Evolutionary conservation across 2,797 vertebrate species (phyloP).

Genomic region (Tenualosa ilisha): DNA sequence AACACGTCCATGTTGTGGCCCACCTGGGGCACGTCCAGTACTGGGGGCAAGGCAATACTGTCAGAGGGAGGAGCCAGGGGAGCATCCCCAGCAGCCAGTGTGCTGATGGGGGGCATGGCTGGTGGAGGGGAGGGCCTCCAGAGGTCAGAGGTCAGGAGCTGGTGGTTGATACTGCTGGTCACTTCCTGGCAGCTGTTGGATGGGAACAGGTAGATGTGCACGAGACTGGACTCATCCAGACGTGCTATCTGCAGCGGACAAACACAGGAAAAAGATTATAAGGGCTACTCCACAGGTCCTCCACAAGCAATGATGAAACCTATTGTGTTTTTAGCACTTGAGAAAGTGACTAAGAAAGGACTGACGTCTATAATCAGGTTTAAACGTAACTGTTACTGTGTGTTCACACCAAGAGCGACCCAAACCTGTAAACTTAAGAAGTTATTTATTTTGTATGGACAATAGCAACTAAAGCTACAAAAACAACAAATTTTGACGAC

Average conservation of each 20-base stretch:
- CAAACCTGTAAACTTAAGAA: no score
- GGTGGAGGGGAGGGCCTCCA: slow-evolving; percentile 64
- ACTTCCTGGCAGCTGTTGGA: slow-evolving; percentile 71
- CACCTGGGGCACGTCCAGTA: slow-evolving; percentile 64
- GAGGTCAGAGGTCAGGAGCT: slow-evolving; percentile 77
- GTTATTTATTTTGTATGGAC: no score
- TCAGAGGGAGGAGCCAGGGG: neutral
- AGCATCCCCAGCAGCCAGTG: neutral
- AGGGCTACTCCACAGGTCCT: neutral
- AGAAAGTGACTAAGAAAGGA: no score
- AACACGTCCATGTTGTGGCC: slow-evolving; percentile 89
- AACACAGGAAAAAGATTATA: neutral
- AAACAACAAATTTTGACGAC: no score
- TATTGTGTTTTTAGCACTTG: neutral
- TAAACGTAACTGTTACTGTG: no score
- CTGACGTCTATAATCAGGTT: no score
- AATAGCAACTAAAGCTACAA: no score
- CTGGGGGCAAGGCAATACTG: slow-evolving; percentile 54
- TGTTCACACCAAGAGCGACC: no score
- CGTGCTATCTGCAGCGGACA: slow-evolving; percentile 76
- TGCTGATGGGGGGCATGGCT: neutral
- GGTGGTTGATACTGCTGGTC: slow-evolving; percentile 81
- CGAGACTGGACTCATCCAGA: slow-evolving; percentile 72
- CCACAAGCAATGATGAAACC: neutral
- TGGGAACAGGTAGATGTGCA: slow-evolving; percentile 82